phyloP scores from a whole-genome alignment of 2,888 invertebrate genomes.

The Xiphydria camelus region DNA sequence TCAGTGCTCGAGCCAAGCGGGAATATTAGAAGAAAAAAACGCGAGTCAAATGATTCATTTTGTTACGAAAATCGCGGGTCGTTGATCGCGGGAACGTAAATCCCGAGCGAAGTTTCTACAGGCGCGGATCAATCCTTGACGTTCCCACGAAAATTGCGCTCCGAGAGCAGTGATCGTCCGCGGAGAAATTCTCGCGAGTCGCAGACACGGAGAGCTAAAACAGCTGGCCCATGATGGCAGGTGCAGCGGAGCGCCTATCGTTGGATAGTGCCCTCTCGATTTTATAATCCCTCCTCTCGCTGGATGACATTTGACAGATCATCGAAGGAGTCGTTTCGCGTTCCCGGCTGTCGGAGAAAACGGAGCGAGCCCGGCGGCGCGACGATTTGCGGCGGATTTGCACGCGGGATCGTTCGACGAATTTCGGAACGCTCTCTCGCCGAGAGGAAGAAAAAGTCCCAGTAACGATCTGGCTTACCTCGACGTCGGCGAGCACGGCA shows the following conservation, averaged over 20 bases:
- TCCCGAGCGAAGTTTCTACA: not conserved
- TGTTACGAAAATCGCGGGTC: no score
- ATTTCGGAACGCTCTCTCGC: not conserved
- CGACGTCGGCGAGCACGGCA: not conserved
- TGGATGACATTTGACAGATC: not conserved
- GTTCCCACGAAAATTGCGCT: not conserved
- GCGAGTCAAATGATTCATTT: no score
- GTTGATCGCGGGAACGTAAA: not conserved
- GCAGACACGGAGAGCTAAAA: not conserved
- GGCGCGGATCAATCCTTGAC: not conserved
- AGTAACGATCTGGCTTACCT: not conserved
- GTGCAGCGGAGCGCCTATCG: no score
- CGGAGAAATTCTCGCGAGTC: not conserved
- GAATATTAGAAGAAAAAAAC: no score
- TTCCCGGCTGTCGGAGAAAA: no score
- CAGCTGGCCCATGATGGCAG: conserved; percentile 20
- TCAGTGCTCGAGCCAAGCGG: no score
- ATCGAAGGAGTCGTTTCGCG: no score
- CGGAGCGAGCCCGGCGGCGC: no score
- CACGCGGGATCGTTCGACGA: no score
- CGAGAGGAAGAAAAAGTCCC: not conserved
- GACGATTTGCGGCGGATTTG: no score
- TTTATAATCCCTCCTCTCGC: conserved; percentile 8
- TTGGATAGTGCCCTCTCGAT: not conserved
- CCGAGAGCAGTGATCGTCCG: not conserved